A percentile compares a stretch with the other conserved stretches of the same genome.
Conservation (phyloP, 2,113 vertebrate species). For the Hemiscyllium ocellatum region DNA sequence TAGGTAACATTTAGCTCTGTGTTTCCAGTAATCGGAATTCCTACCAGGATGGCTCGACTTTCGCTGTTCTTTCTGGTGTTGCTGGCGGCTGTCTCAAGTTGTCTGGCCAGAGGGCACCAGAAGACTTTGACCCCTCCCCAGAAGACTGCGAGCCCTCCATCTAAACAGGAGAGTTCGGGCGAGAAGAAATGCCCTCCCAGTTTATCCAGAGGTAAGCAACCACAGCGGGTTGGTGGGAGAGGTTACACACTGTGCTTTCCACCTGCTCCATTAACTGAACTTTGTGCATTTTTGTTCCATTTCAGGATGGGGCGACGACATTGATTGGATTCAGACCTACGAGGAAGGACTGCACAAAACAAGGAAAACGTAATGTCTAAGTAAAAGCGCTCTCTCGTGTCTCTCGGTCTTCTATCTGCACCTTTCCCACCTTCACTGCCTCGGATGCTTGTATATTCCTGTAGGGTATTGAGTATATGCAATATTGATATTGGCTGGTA, state of each 20-base stretch:
- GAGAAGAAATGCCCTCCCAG: slow-evolving; percentile 70
- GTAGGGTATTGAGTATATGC: neutral
- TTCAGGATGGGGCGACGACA: slow-evolving; percentile 88
- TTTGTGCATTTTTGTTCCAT: neutral
- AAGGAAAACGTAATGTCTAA: slow-evolving; percentile 44
- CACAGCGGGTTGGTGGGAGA: too few species aligned
- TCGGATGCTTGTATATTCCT: neutral
- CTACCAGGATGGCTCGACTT: slow-evolving; percentile 65
- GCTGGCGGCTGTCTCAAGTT: slow-evolving; percentile 60
- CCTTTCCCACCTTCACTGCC: neutral
- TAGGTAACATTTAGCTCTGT: neutral
- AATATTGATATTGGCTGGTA: neutral
- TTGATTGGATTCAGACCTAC: slow-evolving; percentile 91
- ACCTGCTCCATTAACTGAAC: neutral
- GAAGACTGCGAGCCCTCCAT: slow-evolving; percentile 48
- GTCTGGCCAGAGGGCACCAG: slow-evolving; percentile 57
- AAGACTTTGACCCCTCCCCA: slow-evolving; percentile 39
- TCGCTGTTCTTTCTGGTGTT: slow-evolving; percentile 57
- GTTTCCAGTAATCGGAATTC: slow-evolving; percentile 13
- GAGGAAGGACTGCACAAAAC: slow-evolving; percentile 82
- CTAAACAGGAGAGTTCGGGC: slow-evolving; percentile 44
- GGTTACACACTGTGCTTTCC: too few species aligned
- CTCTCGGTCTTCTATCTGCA: neutral
- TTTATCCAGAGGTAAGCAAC: slow-evolving; percentile 78
- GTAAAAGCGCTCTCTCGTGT: neutral